Evolutionary conservation across 2,797 vertebrate species (phyloP).

Genomic region (Pipistrellus nathusii): DNA sequence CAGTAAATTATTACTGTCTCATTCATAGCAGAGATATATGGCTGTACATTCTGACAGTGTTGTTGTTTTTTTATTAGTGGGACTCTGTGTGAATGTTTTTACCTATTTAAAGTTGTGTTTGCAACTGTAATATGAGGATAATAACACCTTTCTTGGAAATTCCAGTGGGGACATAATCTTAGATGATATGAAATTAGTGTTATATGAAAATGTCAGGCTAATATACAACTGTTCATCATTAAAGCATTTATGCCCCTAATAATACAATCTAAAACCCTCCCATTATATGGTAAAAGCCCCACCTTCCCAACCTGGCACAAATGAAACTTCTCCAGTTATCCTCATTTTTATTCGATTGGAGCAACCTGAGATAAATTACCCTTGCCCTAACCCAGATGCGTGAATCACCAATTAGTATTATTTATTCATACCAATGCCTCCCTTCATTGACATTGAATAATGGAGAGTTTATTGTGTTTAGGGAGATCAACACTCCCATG

Average conservation of each 20-base stretch:
- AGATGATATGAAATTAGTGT: background rate
- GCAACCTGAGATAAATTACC: constrained; percentile 73
- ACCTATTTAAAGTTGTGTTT: constrained; percentile 3
- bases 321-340: constrained; percentile 45
- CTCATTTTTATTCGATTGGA: constrained; percentile 69
- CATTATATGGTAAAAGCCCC: background rate
- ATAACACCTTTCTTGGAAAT: background rate
- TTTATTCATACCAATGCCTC: constrained; percentile 74
- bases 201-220: background rate
- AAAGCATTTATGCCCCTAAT: background rate
- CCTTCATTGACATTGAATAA: constrained; percentile 76
- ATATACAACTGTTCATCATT: background rate
- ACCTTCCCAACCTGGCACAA: background rate
- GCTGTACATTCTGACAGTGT: constrained; percentile 5
- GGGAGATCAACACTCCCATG: constrained; percentile 70
- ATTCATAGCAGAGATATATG: background rate
- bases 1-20: background rate
- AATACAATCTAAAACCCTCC: background rate
- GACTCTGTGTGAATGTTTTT: background rate
- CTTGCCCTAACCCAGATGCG: constrained; percentile 66
- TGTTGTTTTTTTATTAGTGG: background rate
- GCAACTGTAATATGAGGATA: background rate
- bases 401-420: constrained; percentile 72
- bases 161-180: background rate
- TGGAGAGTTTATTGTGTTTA: constrained; percentile 74